A percentile compares a stretch with the other conserved stretches of the same genome.
These are phyloP conservation scores for Microcebus murinus DNA, from an alignment of 2,113 vertebrate species.

Conservation along the genomic window DNA sequence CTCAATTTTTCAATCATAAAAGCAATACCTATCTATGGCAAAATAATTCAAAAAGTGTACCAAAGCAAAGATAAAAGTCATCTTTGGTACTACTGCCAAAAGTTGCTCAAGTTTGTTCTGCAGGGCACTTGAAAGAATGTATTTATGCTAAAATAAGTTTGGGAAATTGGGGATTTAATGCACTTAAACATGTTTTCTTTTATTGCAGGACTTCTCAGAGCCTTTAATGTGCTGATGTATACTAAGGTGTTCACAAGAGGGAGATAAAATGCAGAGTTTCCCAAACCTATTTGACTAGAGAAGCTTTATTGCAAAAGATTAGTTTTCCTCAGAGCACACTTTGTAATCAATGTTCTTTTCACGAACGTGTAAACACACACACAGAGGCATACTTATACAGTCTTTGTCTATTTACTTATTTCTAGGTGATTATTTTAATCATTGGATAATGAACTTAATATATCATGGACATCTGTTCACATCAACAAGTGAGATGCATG, in stretches of 20 bases:
- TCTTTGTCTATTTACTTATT: background rate
- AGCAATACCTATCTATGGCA: background rate
- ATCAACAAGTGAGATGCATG: background rate
- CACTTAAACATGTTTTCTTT: constrained; percentile 12
- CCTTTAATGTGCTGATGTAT: background rate
- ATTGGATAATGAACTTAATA: background rate
- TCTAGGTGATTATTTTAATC: background rate
- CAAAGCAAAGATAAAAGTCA: background rate
- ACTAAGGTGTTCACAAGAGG: background rate
- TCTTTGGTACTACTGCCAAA: background rate
- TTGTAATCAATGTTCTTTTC: background rate
- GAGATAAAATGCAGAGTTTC: background rate
- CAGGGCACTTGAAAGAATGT: background rate
- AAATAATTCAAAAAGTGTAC: background rate
- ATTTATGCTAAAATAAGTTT: background rate
- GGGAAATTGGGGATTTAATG: background rate
- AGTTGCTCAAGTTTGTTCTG: constrained; percentile 9
- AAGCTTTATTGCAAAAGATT: background rate
- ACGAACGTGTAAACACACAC: background rate
- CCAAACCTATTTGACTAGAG: background rate
- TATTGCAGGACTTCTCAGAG: background rate
- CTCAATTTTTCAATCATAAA: background rate
- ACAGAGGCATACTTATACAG: background rate
- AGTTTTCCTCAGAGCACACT: background rate
- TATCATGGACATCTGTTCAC: background rate